Conservation (phyloP, 2,888 invertebrate species). For the Dorcus parallelipipedus region DNA sequence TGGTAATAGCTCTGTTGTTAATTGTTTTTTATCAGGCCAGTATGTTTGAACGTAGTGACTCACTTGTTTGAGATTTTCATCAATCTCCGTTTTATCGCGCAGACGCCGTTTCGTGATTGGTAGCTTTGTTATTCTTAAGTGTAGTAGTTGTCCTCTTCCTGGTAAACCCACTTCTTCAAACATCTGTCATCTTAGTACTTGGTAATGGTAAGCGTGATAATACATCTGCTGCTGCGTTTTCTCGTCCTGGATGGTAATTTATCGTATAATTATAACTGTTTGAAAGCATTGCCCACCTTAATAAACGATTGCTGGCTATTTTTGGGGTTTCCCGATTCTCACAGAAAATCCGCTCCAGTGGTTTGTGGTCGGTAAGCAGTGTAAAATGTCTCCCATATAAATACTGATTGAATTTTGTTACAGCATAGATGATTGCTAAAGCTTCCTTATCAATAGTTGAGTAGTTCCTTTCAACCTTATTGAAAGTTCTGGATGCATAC, state of each 20-base stretch:
- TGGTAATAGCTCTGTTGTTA: background rate
- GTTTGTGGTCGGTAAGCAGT: constrained; percentile 8
- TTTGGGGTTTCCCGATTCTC: constrained; percentile 5
- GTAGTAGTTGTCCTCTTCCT: no score
- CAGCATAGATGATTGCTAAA: no score
- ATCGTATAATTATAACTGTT: constrained; percentile 11
- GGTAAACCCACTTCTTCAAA: constrained; percentile 2
- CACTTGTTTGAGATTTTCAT: background rate
- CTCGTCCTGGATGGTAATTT: constrained; percentile 1
- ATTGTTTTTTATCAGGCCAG: constrained; percentile 3
- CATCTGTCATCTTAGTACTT: background rate
- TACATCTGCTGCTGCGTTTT: background rate
- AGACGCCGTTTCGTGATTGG: background rate
- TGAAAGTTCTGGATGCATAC: no score
- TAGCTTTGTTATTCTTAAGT: no score
- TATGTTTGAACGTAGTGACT: background rate
- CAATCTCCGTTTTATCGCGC: background rate
- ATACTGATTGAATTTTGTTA: constrained; percentile 11
- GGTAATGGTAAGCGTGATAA: background rate
- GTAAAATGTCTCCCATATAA: constrained; percentile 7
- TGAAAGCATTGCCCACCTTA: constrained; percentile 11
- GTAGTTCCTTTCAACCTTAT: no score
- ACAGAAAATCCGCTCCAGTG: constrained; percentile 6
- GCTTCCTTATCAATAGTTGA: no score
- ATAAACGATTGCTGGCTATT: background rate